Conservation (phyloP, 2,797 vertebrate species). For the Champsocephalus esox region DNA sequence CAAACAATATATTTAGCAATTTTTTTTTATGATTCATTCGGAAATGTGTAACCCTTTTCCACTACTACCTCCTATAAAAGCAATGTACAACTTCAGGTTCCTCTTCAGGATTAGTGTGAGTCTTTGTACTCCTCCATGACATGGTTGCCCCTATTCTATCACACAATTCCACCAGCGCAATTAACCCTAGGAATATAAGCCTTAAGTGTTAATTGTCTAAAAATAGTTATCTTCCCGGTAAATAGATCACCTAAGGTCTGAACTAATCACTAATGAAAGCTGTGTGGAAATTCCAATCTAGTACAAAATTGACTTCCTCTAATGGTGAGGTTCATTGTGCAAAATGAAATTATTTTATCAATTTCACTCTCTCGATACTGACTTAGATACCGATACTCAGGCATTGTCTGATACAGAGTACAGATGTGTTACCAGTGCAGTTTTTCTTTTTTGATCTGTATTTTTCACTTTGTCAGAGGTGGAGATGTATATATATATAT, state of each 20-base stretch:
- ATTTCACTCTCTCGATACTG: conserved; percentile 13
- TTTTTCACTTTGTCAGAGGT: neutral
- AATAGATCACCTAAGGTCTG: conserved; percentile 72
- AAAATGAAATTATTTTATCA: conserved; percentile 6
- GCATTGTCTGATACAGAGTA: neutral
- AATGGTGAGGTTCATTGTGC: neutral
- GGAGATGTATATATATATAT: neutral
- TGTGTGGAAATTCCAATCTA: conserved; percentile 43
- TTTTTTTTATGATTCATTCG: neutral
- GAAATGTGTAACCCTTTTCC: conserved; percentile 4
- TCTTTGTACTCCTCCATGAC: conserved; percentile 54
- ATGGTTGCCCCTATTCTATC: conserved; percentile 76
- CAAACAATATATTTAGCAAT: neutral
- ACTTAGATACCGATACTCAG: conserved; percentile 1
- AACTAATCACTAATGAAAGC: conserved; percentile 65
- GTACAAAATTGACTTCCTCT: conserved; percentile 23
- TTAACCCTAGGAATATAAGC: conserved; percentile 77
- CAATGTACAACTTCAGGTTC: conserved; percentile 37
- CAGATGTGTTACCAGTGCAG: neutral
- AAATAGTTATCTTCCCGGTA: conserved; percentile 72
- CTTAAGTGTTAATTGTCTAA: conserved; percentile 79
- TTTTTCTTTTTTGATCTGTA: neutral
- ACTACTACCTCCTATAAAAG: conserved; percentile 10
- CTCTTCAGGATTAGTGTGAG: conserved; percentile 35
- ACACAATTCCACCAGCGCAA: conserved; percentile 65